These are phyloP conservation scores for Mylabris sibirica DNA, from an alignment of 2,888 invertebrate genomes.

Conservation along the genomic window DNA sequence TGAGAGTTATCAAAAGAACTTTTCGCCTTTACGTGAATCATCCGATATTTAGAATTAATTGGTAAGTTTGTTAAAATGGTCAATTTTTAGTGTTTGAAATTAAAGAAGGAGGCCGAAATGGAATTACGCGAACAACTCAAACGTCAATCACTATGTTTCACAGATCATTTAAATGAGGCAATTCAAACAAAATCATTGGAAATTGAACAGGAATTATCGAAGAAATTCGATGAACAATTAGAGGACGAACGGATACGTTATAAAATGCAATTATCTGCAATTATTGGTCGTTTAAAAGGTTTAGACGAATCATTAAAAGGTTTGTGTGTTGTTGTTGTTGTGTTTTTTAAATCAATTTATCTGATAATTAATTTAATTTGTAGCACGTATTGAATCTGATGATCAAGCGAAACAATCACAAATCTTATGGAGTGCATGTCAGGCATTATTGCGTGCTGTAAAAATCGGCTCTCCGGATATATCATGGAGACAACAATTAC, in stretches of 20 bases:
- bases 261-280: conserved; percentile 74
- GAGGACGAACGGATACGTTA: conserved; percentile 73
- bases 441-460: conserved; percentile 82
- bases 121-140: conserved; percentile 81
- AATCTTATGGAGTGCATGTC: conserved; percentile 93
- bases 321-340: conserved; percentile 47
- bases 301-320: conserved; percentile 80
- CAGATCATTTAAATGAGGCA: conserved; percentile 79
- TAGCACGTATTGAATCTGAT: conserved; percentile 77
- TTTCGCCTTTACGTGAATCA: too few species aligned
- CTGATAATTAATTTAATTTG: conserved; percentile 20
- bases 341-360: background rate
- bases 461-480: conserved; percentile 68
- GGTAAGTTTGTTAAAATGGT: too few species aligned
- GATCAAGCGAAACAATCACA: conserved; percentile 81
- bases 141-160: conserved; percentile 85
- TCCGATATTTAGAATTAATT: too few species aligned
- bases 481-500: conserved; percentile 66
- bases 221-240: conserved; percentile 72
- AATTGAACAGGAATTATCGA: conserved; percentile 63
- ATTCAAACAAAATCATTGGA: conserved; percentile 65
- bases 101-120: conserved; percentile 73
- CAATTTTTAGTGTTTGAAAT: conserved; percentile 67
- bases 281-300: conserved; percentile 78
- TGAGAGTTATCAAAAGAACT: too few species aligned